Percentiles rank a stretch among this genome's conserved stretches.
phyloP scores from a whole-genome alignment of 1,140 invertebrate genomes.

The Diorhabda carinulata region DNA sequence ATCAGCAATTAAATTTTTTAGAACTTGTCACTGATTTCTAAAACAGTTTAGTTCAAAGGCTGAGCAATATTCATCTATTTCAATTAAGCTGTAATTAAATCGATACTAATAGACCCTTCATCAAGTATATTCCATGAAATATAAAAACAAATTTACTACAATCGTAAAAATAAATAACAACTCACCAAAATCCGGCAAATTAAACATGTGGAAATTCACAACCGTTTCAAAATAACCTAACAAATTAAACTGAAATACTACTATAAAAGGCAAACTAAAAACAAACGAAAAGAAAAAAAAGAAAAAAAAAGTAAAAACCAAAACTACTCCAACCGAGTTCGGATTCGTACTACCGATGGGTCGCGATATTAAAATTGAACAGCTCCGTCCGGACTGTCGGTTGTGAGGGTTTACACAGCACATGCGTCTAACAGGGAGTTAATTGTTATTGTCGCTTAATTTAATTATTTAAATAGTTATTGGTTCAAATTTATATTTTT shows the following conservation, averaged over 20 bases:
- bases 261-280: constrained; percentile 1
- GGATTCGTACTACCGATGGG: not conserved
- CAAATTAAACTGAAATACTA: not conserved
- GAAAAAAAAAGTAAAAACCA: not conserved
- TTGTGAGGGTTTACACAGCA: not conserved
- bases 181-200: not conserved
- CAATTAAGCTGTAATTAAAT: no score
- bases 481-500: no score
- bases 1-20: no score
- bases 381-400: not conserved
- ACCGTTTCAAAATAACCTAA: not conserved
- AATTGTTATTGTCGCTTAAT: not conserved
- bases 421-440: not conserved
- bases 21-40: no score
- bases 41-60: no score
- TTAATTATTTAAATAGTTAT: not conserved
- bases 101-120: no score
- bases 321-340: not conserved
- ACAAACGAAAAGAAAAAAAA: not conserved
- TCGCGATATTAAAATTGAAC: not conserved
- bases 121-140: no score
- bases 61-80: no score
- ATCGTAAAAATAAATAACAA: not conserved
- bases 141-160: not conserved
- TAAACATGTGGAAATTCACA: constrained; percentile 2